Evolutionary conservation across 2,113 vertebrate genomes (phyloP).

Genomic region (Morone chrysops): DNA sequence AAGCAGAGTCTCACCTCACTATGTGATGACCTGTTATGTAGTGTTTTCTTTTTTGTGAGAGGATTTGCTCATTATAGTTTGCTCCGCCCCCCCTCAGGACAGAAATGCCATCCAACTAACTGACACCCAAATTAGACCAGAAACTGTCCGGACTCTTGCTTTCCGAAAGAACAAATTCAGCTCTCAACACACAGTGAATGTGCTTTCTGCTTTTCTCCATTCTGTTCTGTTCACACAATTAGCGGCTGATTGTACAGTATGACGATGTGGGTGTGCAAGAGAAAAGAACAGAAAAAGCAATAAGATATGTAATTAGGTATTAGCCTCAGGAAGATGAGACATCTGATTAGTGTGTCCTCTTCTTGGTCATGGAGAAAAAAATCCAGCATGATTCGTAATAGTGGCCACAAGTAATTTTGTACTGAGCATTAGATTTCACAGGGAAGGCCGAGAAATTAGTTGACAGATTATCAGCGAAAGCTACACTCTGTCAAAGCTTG

Average conservation of each 20-base stretch:
- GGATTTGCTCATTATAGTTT: constrained; percentile 24
- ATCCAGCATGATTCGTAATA: neutral
- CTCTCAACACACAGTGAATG: neutral
- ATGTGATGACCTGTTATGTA: neutral
- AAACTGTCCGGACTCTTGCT: neutral
- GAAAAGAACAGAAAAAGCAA: constrained; percentile 9
- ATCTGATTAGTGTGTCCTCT: constrained; percentile 23
- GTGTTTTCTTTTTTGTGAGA: constrained; percentile 18
- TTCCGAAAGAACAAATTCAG: neutral
- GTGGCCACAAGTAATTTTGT: constrained; percentile 12
- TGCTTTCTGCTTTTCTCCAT: neutral
- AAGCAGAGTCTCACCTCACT: neutral
- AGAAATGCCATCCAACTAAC: constrained; percentile 16
- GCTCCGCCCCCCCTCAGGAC: neutral
- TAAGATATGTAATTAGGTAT: constrained; percentile 19
- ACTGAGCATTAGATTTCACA: neutral
- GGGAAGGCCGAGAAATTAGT: neutral
- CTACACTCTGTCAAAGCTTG: neutral
- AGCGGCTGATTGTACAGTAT: neutral
- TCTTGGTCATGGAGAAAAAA: constrained; percentile 15
- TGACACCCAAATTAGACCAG: constrained; percentile 16
- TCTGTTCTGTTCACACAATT: neutral
- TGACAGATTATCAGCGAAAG: neutral
- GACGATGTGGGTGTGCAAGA: neutral
- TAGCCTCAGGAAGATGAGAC: neutral